phyloP scores from a whole-genome alignment of 2,888 invertebrate genomes.

The Cheilosia vulpina region DNA sequence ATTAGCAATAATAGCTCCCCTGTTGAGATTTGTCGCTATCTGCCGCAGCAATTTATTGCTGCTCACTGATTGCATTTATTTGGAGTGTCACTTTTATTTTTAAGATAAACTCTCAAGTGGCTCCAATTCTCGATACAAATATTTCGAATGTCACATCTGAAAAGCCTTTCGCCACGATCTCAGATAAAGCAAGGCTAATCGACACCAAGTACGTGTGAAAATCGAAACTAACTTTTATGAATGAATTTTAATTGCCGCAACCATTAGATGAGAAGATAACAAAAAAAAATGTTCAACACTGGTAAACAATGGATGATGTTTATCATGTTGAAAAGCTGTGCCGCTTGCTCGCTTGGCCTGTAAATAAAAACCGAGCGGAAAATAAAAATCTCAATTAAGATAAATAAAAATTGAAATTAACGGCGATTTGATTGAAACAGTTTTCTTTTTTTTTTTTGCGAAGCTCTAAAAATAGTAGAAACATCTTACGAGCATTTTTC shows the following conservation, averaged over 20 bases:
- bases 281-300: slow-evolving; percentile 5
- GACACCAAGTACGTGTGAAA: neutral
- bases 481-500: neutral
- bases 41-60: neutral
- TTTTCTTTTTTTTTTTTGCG: neutral
- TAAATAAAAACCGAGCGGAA: neutral
- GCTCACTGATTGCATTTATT: neutral
- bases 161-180: neutral
- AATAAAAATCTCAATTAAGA: neutral
- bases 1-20: neutral
- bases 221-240: slow-evolving; percentile 8
- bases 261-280: slow-evolving; percentile 22
- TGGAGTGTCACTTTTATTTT: neutral
- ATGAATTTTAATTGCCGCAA: slow-evolving; percentile 16
- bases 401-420: slow-evolving; percentile 1
- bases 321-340: neutral
- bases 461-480: slow-evolving; percentile 2
- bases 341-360: neutral
- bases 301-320: slow-evolving; percentile 22
- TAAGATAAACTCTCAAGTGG: neutral
- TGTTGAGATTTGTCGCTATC: neutral
- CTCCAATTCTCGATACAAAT: neutral
- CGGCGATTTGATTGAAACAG: neutral
- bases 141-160: neutral
- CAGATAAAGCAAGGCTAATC: neutral